A percentile compares a stretch with the other conserved stretches of the same genome.
Evolutionary conservation across 2,888 invertebrate genomes (phyloP).

Genomic region (Sinodicranocentrus sp.): DNA sequence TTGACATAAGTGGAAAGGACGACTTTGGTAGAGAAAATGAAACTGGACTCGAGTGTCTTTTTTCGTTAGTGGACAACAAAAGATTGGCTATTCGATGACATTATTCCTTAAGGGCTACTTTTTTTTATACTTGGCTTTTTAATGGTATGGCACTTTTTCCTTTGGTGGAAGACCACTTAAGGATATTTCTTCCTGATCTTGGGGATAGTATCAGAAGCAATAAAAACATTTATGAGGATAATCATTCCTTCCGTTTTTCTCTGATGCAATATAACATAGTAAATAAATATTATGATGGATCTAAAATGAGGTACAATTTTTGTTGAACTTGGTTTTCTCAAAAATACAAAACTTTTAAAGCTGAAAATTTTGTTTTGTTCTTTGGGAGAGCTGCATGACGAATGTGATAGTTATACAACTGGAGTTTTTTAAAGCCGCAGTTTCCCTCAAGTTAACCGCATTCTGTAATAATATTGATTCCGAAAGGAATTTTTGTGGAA

Average conservation of each 20-base stretch:
- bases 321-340: slow-evolving; percentile 24
- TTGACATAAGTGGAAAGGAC: too few species aligned
- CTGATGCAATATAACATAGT: too few species aligned
- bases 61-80: neutral
- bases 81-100: neutral
- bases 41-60: too few species aligned
- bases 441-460: neutral
- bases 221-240: slow-evolving; percentile 52
- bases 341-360: neutral
- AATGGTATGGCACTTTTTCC: neutral
- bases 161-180: neutral
- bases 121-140: neutral
- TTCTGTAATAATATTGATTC: neutral
- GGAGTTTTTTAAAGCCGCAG: slow-evolving; percentile 7
- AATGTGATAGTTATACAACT: neutral
- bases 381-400: neutral
- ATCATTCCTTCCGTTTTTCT: slow-evolving; percentile 2
- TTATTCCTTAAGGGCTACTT: slow-evolving; percentile 6
- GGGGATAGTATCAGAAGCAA: slow-evolving; percentile 30
- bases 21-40: too few species aligned
- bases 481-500: neutral
- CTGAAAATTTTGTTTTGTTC: too few species aligned
- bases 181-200: neutral
- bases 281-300: too few species aligned
- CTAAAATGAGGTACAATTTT: slow-evolving; percentile 30